Evolutionary conservation across 2,888 invertebrate genomes (phyloP), one percentile per base, ranked within the genome.

Genomic region (Lampropteryx suffumata): DNA sequence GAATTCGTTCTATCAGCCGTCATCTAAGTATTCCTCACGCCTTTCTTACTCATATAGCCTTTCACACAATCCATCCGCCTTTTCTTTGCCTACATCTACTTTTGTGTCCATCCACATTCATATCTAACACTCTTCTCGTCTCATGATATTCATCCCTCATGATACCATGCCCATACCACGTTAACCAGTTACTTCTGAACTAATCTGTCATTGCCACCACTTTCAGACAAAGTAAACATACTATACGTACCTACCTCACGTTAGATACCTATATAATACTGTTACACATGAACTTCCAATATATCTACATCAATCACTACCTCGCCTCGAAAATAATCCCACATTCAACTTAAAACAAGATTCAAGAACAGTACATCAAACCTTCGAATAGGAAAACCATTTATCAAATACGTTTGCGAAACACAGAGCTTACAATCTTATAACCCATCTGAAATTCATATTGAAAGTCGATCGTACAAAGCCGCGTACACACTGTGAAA

Each of bases 391-490:
- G 68, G 68, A 72, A 74, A 70, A 70, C 74, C 76, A 80, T 79
- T 83, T 83, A 78, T 77, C 78, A 79, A 82, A 79, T 79, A 79
- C 74, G 71, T 74, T 75, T 77, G 72, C 66, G 68, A 71, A 74
- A 72, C 75, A 73, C 67, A 75, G 79, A 79, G 80, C 82, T 71
- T 73, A 70, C 76, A 76, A 83, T 84, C 81, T 81, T 77, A 82
- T 84, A 87, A 84, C 79, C 84, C 77, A 85, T 88, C 83, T 84
- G 87, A 87, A 84, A 85, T 85, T 86, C 85, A 84, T 87, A 87
- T 86, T 84, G 84, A 80, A 79, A 79, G 82, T 80, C 82, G 82
- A 83, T 86, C 81, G 73, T 65, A 83, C 81, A 85, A 84, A 85
- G 84, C 77, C 76, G 72, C 68, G 78, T 80, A 83, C 80, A 81